phyloP scores from a whole-genome alignment of 2,797 vertebrate genomes.

The Eospalax fontanierii region DNA sequence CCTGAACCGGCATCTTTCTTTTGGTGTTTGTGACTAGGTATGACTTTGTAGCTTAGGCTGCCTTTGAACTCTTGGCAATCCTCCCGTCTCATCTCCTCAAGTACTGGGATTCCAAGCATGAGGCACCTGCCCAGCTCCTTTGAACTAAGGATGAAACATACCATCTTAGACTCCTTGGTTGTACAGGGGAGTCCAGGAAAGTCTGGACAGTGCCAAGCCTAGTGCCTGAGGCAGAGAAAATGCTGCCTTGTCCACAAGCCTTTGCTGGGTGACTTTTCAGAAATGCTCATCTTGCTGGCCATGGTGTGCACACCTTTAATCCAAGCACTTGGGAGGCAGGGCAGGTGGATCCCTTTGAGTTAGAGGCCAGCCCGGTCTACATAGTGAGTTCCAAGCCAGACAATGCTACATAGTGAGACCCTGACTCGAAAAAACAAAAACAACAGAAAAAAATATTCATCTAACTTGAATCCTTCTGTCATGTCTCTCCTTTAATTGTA shows the following conservation, averaged over 20 bases:
- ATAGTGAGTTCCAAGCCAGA: no score
- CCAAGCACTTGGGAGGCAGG: no score
- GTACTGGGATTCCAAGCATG: neutral
- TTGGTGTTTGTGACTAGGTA: neutral
- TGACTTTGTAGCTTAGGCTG: neutral
- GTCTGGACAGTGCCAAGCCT: no score
- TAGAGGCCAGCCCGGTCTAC: no score
- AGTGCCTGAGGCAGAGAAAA: neutral
- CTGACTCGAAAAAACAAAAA: no score
- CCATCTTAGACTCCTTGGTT: no score
- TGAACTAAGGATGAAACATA: neutral
- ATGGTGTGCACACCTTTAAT: no score
- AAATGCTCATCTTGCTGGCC: neutral
- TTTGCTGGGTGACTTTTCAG: neutral
- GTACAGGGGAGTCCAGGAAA: neutral
- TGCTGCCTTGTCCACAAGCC: fast-evolving
- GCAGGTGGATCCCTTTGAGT: no score
- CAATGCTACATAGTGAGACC: no score
- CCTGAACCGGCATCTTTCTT: neutral
- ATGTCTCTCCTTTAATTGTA: neutral
- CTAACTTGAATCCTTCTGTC: neutral
- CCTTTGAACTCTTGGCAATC: neutral
- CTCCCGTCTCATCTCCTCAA: neutral
- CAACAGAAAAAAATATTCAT: no score
- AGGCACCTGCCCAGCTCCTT: neutral